Percentiles rank a stretch among this genome's conserved stretches.
phyloP scores from a whole-genome alignment of 2,113 vertebrate species.

The Girardinichthys multiradiatus region DNA sequence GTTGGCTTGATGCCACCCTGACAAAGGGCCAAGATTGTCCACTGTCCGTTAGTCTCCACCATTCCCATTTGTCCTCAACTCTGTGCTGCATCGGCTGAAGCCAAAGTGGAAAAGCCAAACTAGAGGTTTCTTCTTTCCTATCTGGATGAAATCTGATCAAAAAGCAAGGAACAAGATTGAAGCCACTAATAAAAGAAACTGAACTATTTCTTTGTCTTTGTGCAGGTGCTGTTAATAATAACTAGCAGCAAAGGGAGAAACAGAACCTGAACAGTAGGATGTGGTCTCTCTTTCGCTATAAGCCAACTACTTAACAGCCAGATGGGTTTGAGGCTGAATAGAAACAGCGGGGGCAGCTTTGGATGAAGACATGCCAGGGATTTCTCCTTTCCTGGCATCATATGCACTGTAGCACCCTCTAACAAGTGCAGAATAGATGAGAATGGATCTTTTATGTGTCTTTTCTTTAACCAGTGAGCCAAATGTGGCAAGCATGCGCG shows the following conservation, averaged over 20 bases:
- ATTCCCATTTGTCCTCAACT: constrained; percentile 64
- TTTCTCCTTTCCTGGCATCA: constrained; percentile 75
- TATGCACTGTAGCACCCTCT: constrained; percentile 56
- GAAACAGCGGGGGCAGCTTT: constrained; percentile 74
- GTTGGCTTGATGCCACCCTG: constrained; percentile 83
- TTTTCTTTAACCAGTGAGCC: constrained; percentile 62
- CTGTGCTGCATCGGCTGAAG: constrained; percentile 49
- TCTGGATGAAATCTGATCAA: constrained; percentile 29
- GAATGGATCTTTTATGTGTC: constrained; percentile 72
- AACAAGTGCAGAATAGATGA: constrained; percentile 70
- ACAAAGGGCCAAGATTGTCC: constrained; percentile 56
- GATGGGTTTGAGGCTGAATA: constrained; percentile 72
- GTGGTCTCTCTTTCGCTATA: constrained; percentile 56
- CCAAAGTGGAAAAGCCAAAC: constrained; percentile 61
- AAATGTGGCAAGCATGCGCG: constrained; percentile 53
- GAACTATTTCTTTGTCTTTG: constrained; percentile 18
- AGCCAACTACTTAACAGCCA: constrained; percentile 72
- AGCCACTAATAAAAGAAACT: background rate
- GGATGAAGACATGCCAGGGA: constrained; percentile 62
- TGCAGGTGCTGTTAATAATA: constrained; percentile 19
- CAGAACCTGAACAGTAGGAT: constrained; percentile 52
- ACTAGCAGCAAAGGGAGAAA: background rate
- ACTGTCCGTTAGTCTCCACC: constrained; percentile 44
- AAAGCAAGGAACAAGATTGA: constrained; percentile 20
- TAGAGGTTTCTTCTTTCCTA: constrained; percentile 33